Base-by-base conservation (phyloP, 2,113 vertebrate species). In the Dicaeum eximium region DNA sequence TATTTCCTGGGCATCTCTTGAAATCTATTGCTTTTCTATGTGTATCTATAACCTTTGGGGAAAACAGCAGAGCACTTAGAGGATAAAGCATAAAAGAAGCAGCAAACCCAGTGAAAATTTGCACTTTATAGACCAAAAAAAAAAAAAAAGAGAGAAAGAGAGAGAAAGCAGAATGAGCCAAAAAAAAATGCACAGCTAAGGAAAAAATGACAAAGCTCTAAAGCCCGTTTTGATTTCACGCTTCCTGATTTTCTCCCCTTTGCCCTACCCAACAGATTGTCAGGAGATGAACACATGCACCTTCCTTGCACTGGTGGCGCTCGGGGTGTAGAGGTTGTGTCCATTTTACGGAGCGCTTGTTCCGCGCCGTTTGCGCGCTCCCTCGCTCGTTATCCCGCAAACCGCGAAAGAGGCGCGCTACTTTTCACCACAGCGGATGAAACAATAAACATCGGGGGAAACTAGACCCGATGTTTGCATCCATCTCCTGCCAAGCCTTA, bases 11-110 rank as follows among this genome's bases (percentile, higher is more conserved):
- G 83, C 94, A 92, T 93, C 54, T 90, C 91, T 93, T 42, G 20
- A 92, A 97, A 96, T 94, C 81, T 93, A 93, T 97, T 97, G 94
- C 92, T 97, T 97, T 97, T 96, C 92, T 87, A 42, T 73, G 61
- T 97, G 80, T 93, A 91, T 91, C 81, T 94, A 72, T 97, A 98
- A 97, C 94, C 97, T 97, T 97, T 97, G 88, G 82, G 88, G 87
- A 94, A 98, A 97, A 97, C 88, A 78, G 88, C 24, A 86, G 81
- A 96, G 91, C 95, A 96, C 95, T 98, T 96, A 95, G 95, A 97
- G 91, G 89, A 96, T 95, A 95, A 97, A 96, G 82, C 78, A 96
- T 88, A 96, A 96, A 97, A 91, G 95, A 93, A 94, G 40, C 30
- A 47, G 87, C 90, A 96, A 96, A 80, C 51, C 66, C 82, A 93